Evolutionary conservation across 1,140 invertebrate genomes (phyloP), one percentile per base, ranked within the genome.

Genomic region (Rhynchophorus ferrugineus): DNA sequence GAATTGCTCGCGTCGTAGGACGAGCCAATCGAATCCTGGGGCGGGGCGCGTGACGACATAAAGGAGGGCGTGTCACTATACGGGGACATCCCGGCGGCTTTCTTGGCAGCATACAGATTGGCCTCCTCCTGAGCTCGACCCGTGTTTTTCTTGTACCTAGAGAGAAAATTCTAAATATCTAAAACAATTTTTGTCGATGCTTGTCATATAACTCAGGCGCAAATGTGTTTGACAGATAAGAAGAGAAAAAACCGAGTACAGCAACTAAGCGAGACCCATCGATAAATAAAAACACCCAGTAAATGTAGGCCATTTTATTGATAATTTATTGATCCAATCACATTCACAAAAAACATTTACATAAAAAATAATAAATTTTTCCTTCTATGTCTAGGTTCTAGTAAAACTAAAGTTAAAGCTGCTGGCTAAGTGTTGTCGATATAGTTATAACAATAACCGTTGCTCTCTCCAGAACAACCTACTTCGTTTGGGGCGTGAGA

Each of bases 61-160:
- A 89, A 88, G 61, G 88, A 91, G 44, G 89, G 85, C 43, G 89
- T 89, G 58, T 89, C 88, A 63, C 87, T 85, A 77, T 94, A 95
- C 45, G 90, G 90, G 53, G 90, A 93, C 55, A 89, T 89, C 69
- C 90, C 90, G 56, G 95, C 93, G 65, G 95, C 93, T 73, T 98
- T 98, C 78, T 99, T 99, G 39, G 95, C 95, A 58, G 95, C 95
- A 72, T 99, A 99, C 61, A 99, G 77, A 74, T 98, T 98, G 29
- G 97, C 96, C 36, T 45, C 39, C 42, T 49, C 20, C 17, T 45
- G 35, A 41, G 19, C 39, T 43, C 44, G 38, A 53, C 50, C 50
- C 38, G 50, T 53, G 50, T 53, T 53, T 43, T 43, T 24, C 38
- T 53, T 53, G 43, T 53, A 53, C 50, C 50, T 53, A 53, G 45